Conservation (phyloP, 2,888 invertebrate genomes). For the Perithous albicinctus region DNA sequence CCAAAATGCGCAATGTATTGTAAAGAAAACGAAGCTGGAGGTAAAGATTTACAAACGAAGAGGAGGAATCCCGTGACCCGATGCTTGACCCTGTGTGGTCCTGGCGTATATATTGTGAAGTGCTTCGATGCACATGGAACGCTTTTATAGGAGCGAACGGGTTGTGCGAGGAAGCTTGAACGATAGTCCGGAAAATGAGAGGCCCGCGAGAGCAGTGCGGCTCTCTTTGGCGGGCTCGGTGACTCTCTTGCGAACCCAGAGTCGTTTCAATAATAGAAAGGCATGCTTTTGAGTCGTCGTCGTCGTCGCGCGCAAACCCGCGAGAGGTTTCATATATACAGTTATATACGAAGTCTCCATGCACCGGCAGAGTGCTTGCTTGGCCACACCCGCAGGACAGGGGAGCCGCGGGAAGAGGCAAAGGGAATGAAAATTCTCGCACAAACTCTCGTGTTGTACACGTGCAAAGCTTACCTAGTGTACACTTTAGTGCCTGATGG, state of each 20-base stretch:
- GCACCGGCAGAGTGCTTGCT: conserved; percentile 41
- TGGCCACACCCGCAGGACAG: conserved; percentile 56
- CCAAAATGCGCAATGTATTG: neutral
- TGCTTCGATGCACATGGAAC: conserved; percentile 38
- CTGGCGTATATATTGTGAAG: neutral
- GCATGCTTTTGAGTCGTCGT: conserved; percentile 79
- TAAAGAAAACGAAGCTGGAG: neutral
- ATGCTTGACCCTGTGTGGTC: conserved; percentile 21
- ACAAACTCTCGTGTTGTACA: conserved; percentile 35
- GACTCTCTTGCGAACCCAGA: conserved; percentile 43
- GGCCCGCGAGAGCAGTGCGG: conserved; percentile 43
- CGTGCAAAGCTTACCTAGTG: conserved; percentile 41
- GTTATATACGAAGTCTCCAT: conserved; percentile 39
- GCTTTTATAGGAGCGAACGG: conserved; percentile 12
- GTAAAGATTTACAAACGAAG: conserved; percentile 43
- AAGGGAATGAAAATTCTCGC: conserved; percentile 42
- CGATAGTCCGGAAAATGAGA: conserved; percentile 67
- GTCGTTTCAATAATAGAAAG: conserved; percentile 82
- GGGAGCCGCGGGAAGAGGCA: conserved; percentile 12
- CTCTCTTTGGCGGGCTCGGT: conserved; percentile 57
- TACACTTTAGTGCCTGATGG: conserved; percentile 30
- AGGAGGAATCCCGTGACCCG: conserved; percentile 44
- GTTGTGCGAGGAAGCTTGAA: neutral
- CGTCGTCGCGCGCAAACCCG: conserved; percentile 57
- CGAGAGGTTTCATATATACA: neutral